Conservation (phyloP, 2,888 invertebrate species). For the Sipha maydis region DNA sequence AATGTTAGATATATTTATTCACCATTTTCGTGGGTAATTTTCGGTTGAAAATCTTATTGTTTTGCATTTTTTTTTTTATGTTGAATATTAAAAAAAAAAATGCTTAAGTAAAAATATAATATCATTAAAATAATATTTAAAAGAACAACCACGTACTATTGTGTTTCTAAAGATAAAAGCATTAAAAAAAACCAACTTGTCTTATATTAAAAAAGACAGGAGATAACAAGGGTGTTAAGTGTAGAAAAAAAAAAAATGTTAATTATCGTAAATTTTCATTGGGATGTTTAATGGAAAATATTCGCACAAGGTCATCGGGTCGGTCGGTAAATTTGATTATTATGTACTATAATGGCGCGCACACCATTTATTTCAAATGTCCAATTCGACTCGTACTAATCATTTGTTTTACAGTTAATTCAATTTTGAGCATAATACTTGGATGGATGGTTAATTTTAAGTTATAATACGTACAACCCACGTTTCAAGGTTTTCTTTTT, state of each 20-base stretch:
- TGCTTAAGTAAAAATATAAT: not conserved
- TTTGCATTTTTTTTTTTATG: not conserved
- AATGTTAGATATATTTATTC: constrained; percentile 18
- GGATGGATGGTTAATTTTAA: constrained; percentile 15
- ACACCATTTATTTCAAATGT: not conserved
- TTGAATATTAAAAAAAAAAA: not conserved
- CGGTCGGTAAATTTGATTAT: constrained; percentile 1
- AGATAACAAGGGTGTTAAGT: not conserved
- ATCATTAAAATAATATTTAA: not conserved
- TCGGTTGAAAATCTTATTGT: constrained; percentile 32
- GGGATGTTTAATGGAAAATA: constrained; percentile 2
- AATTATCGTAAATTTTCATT: constrained; percentile 13
- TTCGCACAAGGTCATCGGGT: not conserved
- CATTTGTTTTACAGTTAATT: constrained; percentile 43
- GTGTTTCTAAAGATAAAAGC: not conserved
- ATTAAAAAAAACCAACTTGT: not conserved
- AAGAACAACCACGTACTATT: too few species aligned
- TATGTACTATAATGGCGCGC: not conserved
- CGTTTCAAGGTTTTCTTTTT: constrained; percentile 44
- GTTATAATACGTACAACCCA: constrained; percentile 4
- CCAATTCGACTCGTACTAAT: constrained; percentile 4
- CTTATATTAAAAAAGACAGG: not conserved
- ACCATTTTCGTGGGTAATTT: constrained; percentile 24
- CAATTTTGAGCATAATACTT: constrained; percentile 10
- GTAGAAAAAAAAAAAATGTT: not conserved